phyloP scores from a whole-genome alignment of 2,113 vertebrate genomes.

The Arothron firmamentum region DNA sequence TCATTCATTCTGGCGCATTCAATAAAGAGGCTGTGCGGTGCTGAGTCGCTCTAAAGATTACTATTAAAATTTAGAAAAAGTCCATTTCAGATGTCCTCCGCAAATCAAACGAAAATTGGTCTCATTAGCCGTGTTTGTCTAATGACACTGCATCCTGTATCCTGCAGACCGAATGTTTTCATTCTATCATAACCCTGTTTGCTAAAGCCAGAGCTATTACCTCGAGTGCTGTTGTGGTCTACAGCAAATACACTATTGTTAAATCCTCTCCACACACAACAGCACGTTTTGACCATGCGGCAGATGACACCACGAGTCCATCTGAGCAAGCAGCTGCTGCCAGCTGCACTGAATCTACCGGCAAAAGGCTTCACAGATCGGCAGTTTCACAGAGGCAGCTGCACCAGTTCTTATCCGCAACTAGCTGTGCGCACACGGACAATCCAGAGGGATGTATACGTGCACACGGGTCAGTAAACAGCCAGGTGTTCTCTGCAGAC shows the following conservation, averaged over 20 bases:
- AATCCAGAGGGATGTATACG: slow-evolving; percentile 21
- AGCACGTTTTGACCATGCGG: slow-evolving; percentile 40
- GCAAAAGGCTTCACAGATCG: slow-evolving; percentile 33
- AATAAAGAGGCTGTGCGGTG: slow-evolving; percentile 30
- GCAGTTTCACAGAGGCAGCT: slow-evolving; percentile 49
- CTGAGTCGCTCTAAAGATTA: slow-evolving; percentile 48
- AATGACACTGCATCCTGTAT: background rate
- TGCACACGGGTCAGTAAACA: slow-evolving; percentile 43
- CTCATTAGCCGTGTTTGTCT: too few species aligned
- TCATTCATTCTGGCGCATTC: slow-evolving; percentile 3
- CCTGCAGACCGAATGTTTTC: slow-evolving; percentile 4
- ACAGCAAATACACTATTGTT: slow-evolving; percentile 23
- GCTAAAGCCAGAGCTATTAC: slow-evolving; percentile 4
- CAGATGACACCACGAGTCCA: slow-evolving; percentile 45
- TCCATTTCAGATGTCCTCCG: background rate
- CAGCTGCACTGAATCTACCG: slow-evolving; percentile 54
- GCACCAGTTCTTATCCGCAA: slow-evolving; percentile 35
- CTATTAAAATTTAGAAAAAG: slow-evolving; percentile 29
- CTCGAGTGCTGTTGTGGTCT: slow-evolving; percentile 23
- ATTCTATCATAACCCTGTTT: slow-evolving; percentile 19
- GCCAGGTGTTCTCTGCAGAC: slow-evolving; percentile 45
- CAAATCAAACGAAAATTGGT: background rate
- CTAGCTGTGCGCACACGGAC: slow-evolving; percentile 32
- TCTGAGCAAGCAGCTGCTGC: slow-evolving; percentile 59
- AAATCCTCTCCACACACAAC: slow-evolving; percentile 33